Conservation (phyloP, 2,113 vertebrate genomes). For the Labrus mixtus region DNA sequence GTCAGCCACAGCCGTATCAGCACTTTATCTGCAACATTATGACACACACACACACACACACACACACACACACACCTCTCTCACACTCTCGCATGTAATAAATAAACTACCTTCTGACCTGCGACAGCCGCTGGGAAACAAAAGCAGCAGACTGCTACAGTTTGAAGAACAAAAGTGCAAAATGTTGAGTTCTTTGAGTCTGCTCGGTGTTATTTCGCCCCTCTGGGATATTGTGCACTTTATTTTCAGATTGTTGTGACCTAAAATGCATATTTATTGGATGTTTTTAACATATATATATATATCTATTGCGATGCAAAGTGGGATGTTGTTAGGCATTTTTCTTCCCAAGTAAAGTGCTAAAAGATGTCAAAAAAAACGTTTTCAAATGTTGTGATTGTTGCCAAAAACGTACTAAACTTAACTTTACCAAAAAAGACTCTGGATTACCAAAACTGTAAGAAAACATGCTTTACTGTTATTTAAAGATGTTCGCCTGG, state of each 20-base stretch:
- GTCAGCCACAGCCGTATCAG: conserved; percentile 68
- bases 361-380: too few species aligned
- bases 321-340: too few species aligned
- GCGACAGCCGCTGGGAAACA: conserved; percentile 30
- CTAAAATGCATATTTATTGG: neutral
- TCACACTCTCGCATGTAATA: conserved; percentile 1
- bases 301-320: neutral
- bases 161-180: conserved; percentile 29
- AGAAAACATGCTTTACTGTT: too few species aligned
- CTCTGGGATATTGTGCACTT: neutral
- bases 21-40: conserved; percentile 72
- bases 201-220: conserved; percentile 12
- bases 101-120: conserved; percentile 43
- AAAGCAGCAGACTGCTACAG: conserved; percentile 11
- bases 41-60: conserved; percentile 34
- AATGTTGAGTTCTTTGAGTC: conserved; percentile 29
- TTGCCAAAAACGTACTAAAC: too few species aligned
- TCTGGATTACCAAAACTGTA: too few species aligned
- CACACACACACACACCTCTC: neutral
- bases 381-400: too few species aligned
- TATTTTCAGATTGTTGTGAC: neutral
- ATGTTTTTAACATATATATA: neutral
- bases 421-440: too few species aligned
- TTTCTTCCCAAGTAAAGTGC: too few species aligned
- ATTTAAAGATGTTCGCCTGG: too few species aligned